Evolutionary conservation across 2,888 invertebrate species (phyloP).

Genomic region (Callyntrura guangdongensis): DNA sequence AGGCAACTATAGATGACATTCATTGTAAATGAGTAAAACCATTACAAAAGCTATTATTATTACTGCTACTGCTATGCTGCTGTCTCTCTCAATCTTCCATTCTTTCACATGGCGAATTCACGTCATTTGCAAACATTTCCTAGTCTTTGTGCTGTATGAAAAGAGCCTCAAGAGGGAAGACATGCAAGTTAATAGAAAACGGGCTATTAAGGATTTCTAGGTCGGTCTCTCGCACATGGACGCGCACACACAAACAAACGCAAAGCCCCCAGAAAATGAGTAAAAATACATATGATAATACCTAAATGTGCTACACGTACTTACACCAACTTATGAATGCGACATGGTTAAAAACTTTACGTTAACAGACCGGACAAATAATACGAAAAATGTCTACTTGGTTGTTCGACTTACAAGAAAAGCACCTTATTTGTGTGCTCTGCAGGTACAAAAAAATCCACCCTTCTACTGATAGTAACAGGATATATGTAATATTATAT

Average conservation of each 20-base stretch:
- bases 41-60: background rate
- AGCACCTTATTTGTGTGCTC: slow-evolving; percentile 3
- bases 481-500: no score
- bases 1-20: slow-evolving; percentile 4
- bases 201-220: slow-evolving; percentile 34
- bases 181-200: slow-evolving; percentile 11
- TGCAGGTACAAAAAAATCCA: background rate
- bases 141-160: background rate
- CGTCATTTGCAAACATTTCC: slow-evolving; percentile 42
- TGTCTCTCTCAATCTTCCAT: background rate
- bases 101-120: background rate
- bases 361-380: background rate
- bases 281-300: background rate
- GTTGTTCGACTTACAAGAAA: background rate
- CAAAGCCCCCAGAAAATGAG: background rate
- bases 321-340: slow-evolving; percentile 39
- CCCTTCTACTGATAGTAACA: slow-evolving; percentile 20
- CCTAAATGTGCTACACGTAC: background rate
- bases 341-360: slow-evolving; percentile 7
- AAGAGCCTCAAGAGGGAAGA: background rate
- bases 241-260: background rate
- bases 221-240: background rate
- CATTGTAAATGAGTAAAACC: background rate
- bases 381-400: no score
- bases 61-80: background rate